Evolutionary conservation across 2,888 invertebrate genomes (phyloP).

Genomic region (Rhabditoides inermis): DNA sequence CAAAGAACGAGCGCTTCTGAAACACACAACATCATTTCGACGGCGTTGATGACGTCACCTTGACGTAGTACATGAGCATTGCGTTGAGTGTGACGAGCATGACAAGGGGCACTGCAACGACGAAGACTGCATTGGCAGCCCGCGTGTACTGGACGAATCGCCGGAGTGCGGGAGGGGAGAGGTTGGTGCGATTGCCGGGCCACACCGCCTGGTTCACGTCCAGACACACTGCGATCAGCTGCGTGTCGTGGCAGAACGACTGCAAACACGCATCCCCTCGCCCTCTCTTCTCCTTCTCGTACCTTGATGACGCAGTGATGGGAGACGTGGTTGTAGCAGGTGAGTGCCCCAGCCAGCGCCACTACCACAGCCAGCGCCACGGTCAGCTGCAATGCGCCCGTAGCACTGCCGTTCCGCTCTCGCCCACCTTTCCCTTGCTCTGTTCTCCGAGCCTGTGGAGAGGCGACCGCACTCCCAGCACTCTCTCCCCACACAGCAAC

Average conservation of each 20-base stretch:
- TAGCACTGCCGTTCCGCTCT: no score
- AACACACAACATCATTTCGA: conserved; percentile 18
- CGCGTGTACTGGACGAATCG: conserved; percentile 31
- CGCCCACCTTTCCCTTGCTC: conserved; percentile 16
- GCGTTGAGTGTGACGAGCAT: conserved; percentile 27
- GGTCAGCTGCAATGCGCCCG: no score
- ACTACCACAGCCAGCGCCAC: conserved; percentile 18
- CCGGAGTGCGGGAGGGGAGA: conserved; percentile 24
- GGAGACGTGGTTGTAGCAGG: conserved; percentile 39
- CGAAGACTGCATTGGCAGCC: conserved; percentile 37
- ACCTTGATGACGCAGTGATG: conserved; percentile 40
- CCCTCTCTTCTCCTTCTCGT: no score
- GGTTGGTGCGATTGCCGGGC: conserved; percentile 41
- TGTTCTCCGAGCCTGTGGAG: conserved; percentile 24
- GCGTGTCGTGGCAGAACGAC: conserved; percentile 37
- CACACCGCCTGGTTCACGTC: conserved; percentile 35
- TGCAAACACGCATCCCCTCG: no score
- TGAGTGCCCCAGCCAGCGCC: conserved; percentile 26
- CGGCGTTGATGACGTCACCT: conserved; percentile 24
- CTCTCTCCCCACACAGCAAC: conserved; percentile 42
- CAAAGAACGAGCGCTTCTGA: conserved; percentile 23
- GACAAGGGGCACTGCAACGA: conserved; percentile 36
- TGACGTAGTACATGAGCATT: conserved; percentile 30
- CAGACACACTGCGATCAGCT: conserved; percentile 33
- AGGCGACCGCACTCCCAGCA: conserved; percentile 44